Evolutionary conservation across 2,888 invertebrate species (phyloP).

Genomic region (Eristalinus sepulchralis): DNA sequence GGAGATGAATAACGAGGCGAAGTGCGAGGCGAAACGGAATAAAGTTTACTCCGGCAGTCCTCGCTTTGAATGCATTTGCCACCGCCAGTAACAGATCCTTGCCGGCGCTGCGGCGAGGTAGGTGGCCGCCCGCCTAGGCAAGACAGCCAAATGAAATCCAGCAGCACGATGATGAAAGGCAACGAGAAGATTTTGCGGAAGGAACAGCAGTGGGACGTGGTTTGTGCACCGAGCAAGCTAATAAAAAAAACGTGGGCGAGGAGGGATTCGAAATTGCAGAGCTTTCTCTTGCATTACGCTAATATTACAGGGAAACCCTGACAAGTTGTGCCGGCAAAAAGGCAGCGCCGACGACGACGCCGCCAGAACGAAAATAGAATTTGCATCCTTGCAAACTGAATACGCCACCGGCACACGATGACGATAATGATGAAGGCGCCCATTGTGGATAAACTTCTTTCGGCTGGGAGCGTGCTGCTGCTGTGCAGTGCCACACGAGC

Average conservation of each 20-base stretch:
- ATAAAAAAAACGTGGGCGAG: background rate
- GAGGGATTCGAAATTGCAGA: constrained; percentile 1
- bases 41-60: constrained; percentile 44
- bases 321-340: constrained; percentile 2
- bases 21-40: constrained; percentile 25
- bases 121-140: background rate
- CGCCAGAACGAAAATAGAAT: constrained; percentile 23
- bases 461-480: background rate
- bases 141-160: constrained; percentile 31
- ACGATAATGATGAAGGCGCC: constrained; percentile 28
- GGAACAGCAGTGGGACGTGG: constrained; percentile 34
- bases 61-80: constrained; percentile 31
- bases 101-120: background rate
- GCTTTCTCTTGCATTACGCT: constrained; percentile 29
- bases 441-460: constrained; percentile 13
- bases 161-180: constrained; percentile 31
- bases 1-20: constrained; percentile 25
- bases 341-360: background rate
- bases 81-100: background rate
- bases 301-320: constrained; percentile 8
- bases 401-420: background rate
- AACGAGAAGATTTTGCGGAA: constrained; percentile 27
- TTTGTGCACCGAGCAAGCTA: background rate
- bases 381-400: constrained; percentile 31
- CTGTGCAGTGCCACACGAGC: background rate